These are phyloP conservation scores for Cheilosia vulpina DNA, from an alignment of 2,888 invertebrate genomes.

Conservation along the genomic window DNA sequence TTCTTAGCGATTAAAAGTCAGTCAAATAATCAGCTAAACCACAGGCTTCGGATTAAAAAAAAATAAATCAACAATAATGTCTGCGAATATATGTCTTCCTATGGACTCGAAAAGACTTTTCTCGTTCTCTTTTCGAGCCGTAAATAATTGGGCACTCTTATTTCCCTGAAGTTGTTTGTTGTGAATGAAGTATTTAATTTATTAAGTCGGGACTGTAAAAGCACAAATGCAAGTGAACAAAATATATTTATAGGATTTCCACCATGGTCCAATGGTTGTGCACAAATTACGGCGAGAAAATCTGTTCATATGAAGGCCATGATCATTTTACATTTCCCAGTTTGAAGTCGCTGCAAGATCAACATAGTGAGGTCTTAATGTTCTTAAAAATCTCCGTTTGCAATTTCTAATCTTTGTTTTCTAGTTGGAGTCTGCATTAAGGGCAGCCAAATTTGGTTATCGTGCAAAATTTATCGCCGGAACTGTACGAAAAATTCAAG, in stretches of 20 bases:
- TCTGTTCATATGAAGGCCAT: constrained; percentile 88
- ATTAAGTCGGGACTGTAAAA: not conserved
- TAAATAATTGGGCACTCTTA: no score
- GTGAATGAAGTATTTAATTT: not conserved
- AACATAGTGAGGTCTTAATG: constrained; percentile 82
- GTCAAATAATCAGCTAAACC: no score
- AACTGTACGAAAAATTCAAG: constrained; percentile 88
- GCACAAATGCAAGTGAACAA: not conserved
- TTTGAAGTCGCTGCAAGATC: constrained; percentile 86
- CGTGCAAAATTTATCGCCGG: constrained; percentile 93
- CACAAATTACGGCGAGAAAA: constrained; percentile 90
- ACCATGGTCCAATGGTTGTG: constrained; percentile 96
- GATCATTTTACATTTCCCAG: constrained; percentile 92
- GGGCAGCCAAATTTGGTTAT: constrained; percentile 92
- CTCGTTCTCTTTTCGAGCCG: no score
- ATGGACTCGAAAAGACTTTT: no score
- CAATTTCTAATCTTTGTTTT: not conserved
- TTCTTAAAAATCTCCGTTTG: not conserved
- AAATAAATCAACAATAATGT: no score
- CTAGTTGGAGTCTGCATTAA: constrained; percentile 89
- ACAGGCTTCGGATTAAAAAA: no score
- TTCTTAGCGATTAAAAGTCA: no score
- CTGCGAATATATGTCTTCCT: no score
- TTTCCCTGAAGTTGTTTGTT: not conserved
- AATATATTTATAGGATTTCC: constrained; percentile 88